Base-by-base conservation (phyloP, 1,140 invertebrate species). In the Caenorhabditis brenneri region DNA sequence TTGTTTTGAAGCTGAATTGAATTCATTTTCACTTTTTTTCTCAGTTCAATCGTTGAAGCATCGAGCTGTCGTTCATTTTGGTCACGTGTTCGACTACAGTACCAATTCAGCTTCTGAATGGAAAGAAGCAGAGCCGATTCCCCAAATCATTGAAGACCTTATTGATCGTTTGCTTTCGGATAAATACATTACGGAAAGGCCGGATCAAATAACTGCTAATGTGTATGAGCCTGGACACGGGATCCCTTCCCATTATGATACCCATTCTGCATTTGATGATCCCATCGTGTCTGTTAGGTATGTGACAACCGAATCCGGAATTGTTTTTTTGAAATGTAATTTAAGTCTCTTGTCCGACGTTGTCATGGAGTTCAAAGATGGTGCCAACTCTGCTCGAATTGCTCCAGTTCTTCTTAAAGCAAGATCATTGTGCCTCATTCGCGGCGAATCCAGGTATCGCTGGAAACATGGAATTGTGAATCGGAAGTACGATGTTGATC, bases 121-220 rank as follows among this genome's bases (percentile, higher is more conserved):
- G 91, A 92, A 93, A 79, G 91, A 90, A 24, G 65, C 83, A n/a
- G 91, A 92, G 22, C 88, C 89, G n/a, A 94, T 98, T 89, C 96
- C 96, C 0, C 42, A 90, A 12, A 91, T 93, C 79, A 95, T 94
- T 91, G 88, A 93, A 87, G 92, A 94, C 85, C 88, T 97, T 1
- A 93, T 94, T 91, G 69, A 92, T 2, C 92, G 93, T 85, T 92
- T 96, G 46, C 87, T 93, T 84, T 89, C 93, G 36, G 88, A 89
- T 84, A 92, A 82, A 86, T 91, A 90, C 88, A 92, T 91, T 79
- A 91, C 87, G 85, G 87, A 84, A 82, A 84, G 84, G 10, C 96
- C 96, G 29, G 94, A 98, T 93, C 97, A 98, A 90, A 89, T 98
- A 58, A 99, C 96, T 15, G 93, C 97, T 0, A 99, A 98, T 92